Conservation (phyloP, 2,888 invertebrate species). For the Schrankia costaestrigalis region DNA sequence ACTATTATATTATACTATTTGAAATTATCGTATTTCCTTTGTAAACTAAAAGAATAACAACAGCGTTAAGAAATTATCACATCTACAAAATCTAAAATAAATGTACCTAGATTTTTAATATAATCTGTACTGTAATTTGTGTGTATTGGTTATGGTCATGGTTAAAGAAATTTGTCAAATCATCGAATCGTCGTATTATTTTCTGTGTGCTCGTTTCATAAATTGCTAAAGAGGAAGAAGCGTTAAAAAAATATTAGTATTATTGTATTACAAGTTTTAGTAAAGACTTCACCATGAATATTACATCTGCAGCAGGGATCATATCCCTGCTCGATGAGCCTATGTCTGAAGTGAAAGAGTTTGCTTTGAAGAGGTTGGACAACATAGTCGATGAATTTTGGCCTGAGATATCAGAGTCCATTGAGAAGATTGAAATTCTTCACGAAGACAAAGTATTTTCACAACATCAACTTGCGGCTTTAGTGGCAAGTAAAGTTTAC, state of each 20-base stretch:
- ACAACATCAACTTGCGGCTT: conserved; percentile 95
- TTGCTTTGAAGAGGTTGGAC: conserved; percentile 95
- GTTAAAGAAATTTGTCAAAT: conserved; percentile 68
- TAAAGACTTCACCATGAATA: conserved; percentile 60
- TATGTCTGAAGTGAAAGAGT: conserved; percentile 95
- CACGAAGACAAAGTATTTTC: conserved; percentile 95
- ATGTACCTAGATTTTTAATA: too few species aligned
- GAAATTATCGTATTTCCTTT: too few species aligned
- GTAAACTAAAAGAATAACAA: too few species aligned
- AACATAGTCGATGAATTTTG: conserved; percentile 98
- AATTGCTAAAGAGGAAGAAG: background rate
- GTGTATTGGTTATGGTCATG: conserved; percentile 33
- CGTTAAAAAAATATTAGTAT: conserved; percentile 9
- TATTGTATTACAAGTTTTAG: conserved; percentile 21
- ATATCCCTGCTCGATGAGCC: conserved; percentile 97
- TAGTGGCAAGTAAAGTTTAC: conserved; percentile 99
- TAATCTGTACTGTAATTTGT: background rate
- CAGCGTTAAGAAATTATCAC: too few species aligned
- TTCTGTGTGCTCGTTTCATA: conserved; percentile 36
- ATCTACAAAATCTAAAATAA: too few species aligned
- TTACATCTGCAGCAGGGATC: conserved; percentile 89
- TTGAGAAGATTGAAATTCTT: conserved; percentile 97
- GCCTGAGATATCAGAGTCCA: conserved; percentile 99
- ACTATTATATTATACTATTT: too few species aligned
- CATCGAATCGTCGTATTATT: conserved; percentile 53